phyloP scores from a whole-genome alignment of 2,113 vertebrate genomes.

The Notarius lentiginosus region DNA sequence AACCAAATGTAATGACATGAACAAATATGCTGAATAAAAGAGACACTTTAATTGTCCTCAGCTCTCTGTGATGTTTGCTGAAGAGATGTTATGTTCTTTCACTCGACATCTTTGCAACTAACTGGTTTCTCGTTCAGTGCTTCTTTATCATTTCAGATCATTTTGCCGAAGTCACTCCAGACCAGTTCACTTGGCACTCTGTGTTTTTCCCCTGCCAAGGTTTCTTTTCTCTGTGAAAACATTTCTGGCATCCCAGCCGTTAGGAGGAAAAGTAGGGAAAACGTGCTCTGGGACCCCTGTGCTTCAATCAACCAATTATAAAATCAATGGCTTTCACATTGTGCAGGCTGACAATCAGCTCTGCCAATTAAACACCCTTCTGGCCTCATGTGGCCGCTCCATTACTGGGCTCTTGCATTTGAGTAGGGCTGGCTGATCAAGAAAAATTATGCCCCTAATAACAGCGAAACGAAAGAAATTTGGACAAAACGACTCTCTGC shows the following conservation, averaged over 20 bases:
- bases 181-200: conserved; percentile 47
- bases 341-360: conserved; percentile 72
- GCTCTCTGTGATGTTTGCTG: conserved; percentile 14
- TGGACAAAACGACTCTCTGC: conserved; percentile 97
- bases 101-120: not conserved
- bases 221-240: conserved; percentile 70
- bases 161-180: not conserved
- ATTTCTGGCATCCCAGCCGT: conserved; percentile 59
- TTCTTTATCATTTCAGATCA: not conserved
- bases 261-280: conserved; percentile 42
- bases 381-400: conserved; percentile 66
- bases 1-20: conserved; percentile 37
- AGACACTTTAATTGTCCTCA: conserved; percentile 40
- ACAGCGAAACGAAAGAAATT: conserved; percentile 90
- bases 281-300: conserved; percentile 56
- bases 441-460: conserved; percentile 94
- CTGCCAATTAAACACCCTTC: conserved; percentile 66
- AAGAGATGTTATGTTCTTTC: conserved; percentile 5
- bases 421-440: conserved; percentile 85
- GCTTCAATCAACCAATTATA: conserved; percentile 89
- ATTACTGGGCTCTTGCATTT: conserved; percentile 79
- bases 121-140: not conserved
- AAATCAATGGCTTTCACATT: conserved; percentile 75
- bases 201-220: conserved; percentile 67
- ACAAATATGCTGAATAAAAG: conserved; percentile 42